These are phyloP conservation scores for Scaptomyza flava DNA, from an alignment of 2,888 invertebrate genomes.

Conservation along the genomic window DNA sequence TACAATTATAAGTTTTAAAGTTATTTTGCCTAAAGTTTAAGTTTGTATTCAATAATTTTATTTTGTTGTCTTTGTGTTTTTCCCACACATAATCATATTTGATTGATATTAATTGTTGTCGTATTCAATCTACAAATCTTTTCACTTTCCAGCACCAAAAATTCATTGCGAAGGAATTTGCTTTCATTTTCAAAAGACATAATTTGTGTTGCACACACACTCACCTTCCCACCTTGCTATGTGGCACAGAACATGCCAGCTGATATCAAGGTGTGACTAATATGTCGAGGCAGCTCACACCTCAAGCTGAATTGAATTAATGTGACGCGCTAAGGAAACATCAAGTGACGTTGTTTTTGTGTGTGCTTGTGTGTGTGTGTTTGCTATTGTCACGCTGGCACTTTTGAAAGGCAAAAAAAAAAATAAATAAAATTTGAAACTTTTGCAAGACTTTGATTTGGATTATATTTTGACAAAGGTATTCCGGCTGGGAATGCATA, in stretches of 20 bases:
- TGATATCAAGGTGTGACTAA: constrained; percentile 27
- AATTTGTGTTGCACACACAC: background rate
- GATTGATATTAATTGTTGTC: too few species aligned
- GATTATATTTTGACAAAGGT: constrained; percentile 7
- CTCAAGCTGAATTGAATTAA: constrained; percentile 46
- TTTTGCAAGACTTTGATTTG: constrained; percentile 35
- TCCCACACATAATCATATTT: too few species aligned
- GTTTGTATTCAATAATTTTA: too few species aligned
- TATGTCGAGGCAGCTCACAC: constrained; percentile 18
- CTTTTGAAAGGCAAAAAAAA: constrained; percentile 40
- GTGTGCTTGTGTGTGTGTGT: constrained; percentile 19
- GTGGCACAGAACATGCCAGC: background rate
- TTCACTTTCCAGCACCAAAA: background rate
- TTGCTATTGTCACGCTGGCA: constrained; percentile 37
- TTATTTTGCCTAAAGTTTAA: too few species aligned
- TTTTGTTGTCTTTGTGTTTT: background rate
- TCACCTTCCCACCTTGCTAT: background rate
- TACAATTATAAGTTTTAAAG: background rate
- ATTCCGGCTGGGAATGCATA: background rate
- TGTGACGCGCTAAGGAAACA: constrained; percentile 4
- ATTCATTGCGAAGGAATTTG: background rate
- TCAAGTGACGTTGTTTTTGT: constrained; percentile 6
- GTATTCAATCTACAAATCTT: background rate
- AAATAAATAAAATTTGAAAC: constrained; percentile 26
- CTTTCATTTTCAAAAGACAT: too few species aligned